Conservation (phyloP, 2,797 vertebrate species). For the Cercopithecus neglectus region DNA sequence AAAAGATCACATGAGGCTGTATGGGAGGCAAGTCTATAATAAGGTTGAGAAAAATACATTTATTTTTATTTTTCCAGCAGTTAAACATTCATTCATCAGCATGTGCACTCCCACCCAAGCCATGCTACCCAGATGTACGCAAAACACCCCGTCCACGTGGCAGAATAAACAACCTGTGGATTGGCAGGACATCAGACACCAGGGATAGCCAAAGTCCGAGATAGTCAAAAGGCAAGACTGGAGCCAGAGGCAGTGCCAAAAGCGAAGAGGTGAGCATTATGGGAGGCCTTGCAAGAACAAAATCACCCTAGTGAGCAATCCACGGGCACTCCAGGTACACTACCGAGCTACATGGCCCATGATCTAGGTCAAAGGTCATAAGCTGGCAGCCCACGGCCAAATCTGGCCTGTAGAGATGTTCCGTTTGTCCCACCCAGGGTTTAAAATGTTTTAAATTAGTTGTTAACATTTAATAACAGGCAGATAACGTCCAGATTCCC, state of each 20-base stretch:
- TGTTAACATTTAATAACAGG: background rate
- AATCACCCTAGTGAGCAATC: background rate
- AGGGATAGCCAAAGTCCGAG: slow-evolving; percentile 26
- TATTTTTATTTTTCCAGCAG: slow-evolving; percentile 29
- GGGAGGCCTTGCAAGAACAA: background rate
- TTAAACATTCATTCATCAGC: background rate
- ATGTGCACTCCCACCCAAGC: background rate
- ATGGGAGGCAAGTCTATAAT: background rate
- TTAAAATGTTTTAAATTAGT: background rate
- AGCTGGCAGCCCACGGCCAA: background rate
- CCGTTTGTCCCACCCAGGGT: background rate
- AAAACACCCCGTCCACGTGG: background rate
- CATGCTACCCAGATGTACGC: slow-evolving; percentile 3
- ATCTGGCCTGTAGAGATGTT: background rate
- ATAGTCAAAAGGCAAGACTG: background rate
- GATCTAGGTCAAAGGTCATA: background rate
- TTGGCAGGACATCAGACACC: slow-evolving; percentile 65
- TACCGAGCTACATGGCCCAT: background rate
- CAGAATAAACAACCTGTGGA: slow-evolving; percentile 44
- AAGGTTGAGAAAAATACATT: background rate
- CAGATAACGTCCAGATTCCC: background rate
- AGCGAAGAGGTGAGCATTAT: background rate
- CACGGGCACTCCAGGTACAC: background rate
- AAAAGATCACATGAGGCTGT: background rate
- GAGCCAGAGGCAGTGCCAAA: background rate